Evolutionary conservation across 2,113 vertebrate genomes (phyloP).

Genomic region (Xenopus laevis): DNA sequence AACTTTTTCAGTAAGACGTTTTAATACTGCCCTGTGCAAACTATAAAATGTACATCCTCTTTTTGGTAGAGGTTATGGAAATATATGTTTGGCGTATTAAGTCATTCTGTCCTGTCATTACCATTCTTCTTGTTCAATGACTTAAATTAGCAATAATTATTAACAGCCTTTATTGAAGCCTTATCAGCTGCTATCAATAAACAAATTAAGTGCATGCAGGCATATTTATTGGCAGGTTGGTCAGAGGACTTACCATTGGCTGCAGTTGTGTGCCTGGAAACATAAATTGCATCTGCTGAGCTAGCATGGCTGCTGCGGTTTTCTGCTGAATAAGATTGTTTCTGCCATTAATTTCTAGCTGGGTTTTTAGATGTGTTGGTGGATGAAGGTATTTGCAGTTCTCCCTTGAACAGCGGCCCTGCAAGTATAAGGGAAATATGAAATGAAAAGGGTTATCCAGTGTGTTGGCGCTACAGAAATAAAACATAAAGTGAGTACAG

Average conservation of each 20-base stretch:
- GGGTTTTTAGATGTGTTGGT: constrained; percentile 96
- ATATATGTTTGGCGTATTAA: too few relatives aligned
- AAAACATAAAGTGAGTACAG: constrained; percentile 35
- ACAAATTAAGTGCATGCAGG: neutral
- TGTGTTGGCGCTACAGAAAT: neutral
- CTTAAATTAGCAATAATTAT: too few relatives aligned
- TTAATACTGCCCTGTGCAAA: too few relatives aligned
- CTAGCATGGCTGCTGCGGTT: constrained; percentile 96
- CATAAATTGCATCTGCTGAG: constrained; percentile 99
- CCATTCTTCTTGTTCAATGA: too few relatives aligned
- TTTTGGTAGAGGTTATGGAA: too few relatives aligned
- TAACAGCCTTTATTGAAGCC: too few relatives aligned
- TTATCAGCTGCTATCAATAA: too few relatives aligned
- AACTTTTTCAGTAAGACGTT: too few relatives aligned
- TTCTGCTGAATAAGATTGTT: constrained; percentile 99
- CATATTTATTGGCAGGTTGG: neutral
- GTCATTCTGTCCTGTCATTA: too few relatives aligned
- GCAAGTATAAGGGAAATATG: constrained; percentile 42
- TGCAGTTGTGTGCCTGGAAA: constrained; percentile 95
- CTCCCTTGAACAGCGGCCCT: constrained; percentile 96
- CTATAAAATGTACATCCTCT: too few relatives aligned
- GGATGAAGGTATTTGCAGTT: constrained; percentile 99
- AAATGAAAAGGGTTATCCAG: neutral
- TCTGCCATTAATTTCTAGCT: constrained; percentile 93
- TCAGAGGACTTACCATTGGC: constrained; percentile 80